phyloP scores from a whole-genome alignment of 2,113 vertebrate genomes.

The Microtus montanus region DNA sequence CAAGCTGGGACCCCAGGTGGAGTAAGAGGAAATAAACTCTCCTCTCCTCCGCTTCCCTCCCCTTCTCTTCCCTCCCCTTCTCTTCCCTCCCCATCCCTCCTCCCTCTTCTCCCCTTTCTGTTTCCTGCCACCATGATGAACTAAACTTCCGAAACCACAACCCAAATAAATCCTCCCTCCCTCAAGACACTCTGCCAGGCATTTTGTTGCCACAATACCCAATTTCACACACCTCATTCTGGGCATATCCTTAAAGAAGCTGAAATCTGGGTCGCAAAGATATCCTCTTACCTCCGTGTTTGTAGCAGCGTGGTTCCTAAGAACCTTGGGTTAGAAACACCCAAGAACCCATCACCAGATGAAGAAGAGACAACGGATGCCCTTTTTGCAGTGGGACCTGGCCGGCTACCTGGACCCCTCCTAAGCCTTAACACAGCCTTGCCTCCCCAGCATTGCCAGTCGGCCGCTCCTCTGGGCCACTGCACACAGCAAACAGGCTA shows the following conservation, averaged over 20 bases:
- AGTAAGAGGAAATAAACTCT: background rate
- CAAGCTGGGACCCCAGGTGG: too few species aligned
- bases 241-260: background rate
- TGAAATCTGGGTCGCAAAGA: background rate
- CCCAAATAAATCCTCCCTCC: background rate
- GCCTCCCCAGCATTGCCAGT: background rate
- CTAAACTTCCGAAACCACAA: background rate
- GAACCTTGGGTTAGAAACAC: background rate
- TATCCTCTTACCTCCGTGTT: fast-evolving
- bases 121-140: background rate
- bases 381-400: fast-evolving
- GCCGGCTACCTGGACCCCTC: background rate
- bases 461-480: background rate
- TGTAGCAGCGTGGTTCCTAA: background rate
- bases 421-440: background rate
- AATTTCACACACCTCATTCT: background rate
- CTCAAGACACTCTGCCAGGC: background rate
- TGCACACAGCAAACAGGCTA: background rate
- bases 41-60: fast-evolving
- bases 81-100: fast-evolving
- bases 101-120: background rate
- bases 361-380: fast-evolving
- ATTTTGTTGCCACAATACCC: background rate
- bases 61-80: background rate
- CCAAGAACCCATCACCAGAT: fast-evolving